Evolutionary conservation across 1,140 invertebrate species (phyloP).

Genomic region (Leptinotarsa lineolata): DNA sequence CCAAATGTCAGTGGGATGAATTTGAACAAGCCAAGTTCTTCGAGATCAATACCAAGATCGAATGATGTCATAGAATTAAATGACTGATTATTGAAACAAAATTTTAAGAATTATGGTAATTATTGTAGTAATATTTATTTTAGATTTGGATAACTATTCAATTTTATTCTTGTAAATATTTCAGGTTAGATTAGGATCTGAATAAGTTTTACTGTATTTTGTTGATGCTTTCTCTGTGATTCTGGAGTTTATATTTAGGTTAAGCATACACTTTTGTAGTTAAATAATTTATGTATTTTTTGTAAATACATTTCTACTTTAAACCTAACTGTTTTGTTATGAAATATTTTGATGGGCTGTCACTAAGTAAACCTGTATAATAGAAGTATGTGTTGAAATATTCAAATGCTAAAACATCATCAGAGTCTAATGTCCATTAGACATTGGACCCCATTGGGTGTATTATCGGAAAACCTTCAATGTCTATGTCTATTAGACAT

Average conservation of each 20-base stretch:
- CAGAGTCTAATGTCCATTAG: no score
- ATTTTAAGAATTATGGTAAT: neutral
- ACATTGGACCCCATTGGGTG: no score
- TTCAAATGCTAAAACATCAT: no score
- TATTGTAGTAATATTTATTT: constrained; percentile 9
- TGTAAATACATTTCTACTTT: constrained; percentile 31
- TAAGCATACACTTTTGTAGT: constrained; percentile 9
- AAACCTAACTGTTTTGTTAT: constrained; percentile 4
- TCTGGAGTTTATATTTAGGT: constrained; percentile 11
- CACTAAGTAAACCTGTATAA: no score
- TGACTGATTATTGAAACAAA: constrained; percentile 33
- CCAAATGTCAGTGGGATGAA: neutral
- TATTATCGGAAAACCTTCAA: no score
- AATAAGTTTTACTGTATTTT: constrained; percentile 3
- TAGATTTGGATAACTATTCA: neutral
- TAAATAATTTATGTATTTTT: constrained; percentile 23
- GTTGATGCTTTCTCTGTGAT: neutral
- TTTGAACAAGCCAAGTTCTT: constrained; percentile 8
- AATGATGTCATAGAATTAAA: constrained; percentile 42
- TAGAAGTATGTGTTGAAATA: no score
- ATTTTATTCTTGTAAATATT: constrained; percentile 19
- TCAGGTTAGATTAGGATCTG: neutral
- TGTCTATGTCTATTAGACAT: no score
- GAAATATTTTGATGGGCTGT: no score
- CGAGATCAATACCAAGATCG: constrained; percentile 2